A percentile compares a stretch with the other conserved stretches of the same genome.
These are phyloP conservation scores for Sebastes miniatus DNA, from an alignment of 2,797 vertebrate species.

Conservation along the genomic window DNA sequence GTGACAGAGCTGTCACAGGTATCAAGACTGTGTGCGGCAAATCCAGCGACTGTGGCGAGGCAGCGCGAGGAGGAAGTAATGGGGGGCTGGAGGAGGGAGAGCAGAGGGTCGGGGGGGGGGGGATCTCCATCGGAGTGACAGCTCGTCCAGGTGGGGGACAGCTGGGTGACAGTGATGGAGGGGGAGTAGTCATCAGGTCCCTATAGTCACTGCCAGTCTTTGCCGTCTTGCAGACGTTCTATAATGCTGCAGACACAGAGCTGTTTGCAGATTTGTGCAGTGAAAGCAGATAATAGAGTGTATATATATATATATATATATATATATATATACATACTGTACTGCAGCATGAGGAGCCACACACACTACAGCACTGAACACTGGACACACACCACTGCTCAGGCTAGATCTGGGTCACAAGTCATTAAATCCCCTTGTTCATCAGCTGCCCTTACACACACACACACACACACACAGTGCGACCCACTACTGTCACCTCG, in stretches of 20 bases:
- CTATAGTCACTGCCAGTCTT: not conserved
- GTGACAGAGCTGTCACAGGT: conserved; percentile 72
- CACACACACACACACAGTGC: conserved; percentile 11
- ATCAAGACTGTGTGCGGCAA: conserved; percentile 36
- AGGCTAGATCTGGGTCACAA: conserved; percentile 72
- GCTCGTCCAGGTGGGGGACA: conserved; percentile 60
- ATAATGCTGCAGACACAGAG: not conserved
- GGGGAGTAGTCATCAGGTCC: conserved; percentile 20
- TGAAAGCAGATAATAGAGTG: not conserved
- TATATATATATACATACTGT: not conserved
- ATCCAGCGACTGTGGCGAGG: conserved; percentile 39
- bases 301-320: not conserved
- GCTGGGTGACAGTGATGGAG: conserved; percentile 68
- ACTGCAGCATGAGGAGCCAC: not conserved
- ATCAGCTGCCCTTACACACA: conserved; percentile 41
- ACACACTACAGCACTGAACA: conserved; percentile 1
- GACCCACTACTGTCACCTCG: conserved; percentile 60
- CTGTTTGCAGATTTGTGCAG: conserved; percentile 17
- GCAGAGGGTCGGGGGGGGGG: not conserved
- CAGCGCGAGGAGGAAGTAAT: conserved; percentile 1
- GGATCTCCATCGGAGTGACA: conserved; percentile 50
- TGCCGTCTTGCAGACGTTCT: conserved; percentile 10
- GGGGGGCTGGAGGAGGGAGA: not conserved
- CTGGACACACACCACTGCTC: conserved; percentile 46
- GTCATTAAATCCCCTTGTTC: conserved; percentile 78